Evolutionary conservation across 2,797 vertebrate species (phyloP).

Genomic region (Scyliorhinus canicula): DNA sequence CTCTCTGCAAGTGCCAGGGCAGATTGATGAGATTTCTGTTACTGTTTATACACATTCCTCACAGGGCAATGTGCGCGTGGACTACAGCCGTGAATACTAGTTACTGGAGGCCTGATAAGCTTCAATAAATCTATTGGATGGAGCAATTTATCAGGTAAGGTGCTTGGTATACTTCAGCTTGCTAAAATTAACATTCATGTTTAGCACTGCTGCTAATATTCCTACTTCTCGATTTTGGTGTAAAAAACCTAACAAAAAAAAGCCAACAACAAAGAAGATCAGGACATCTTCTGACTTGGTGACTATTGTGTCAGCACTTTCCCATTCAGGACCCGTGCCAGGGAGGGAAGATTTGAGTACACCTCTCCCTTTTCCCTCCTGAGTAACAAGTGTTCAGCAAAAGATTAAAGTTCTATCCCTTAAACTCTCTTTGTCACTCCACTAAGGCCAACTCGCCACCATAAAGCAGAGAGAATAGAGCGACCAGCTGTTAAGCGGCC

Average conservation of each 20-base stretch:
- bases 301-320: no score
- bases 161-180: not conserved
- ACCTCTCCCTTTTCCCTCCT: no score
- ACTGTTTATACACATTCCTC: not conserved
- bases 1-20: not conserved
- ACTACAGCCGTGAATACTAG: not conserved
- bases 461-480: no score
- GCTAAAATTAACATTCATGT: not conserved
- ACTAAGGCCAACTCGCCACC: no score
- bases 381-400: no score
- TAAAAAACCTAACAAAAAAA: not conserved
- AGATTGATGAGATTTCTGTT: not conserved
- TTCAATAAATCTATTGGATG: not conserved
- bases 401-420: no score
- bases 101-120: not conserved
- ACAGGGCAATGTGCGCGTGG: not conserved
- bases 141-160: not conserved
- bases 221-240: no score
- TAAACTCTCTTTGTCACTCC: no score
- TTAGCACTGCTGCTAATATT: not conserved
- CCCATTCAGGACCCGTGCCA: no score
- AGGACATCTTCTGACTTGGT: not conserved
- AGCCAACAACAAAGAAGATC: not conserved
- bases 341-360: no score
- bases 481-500: no score